Base-by-base conservation (phyloP, 2,888 invertebrate species). In the Ophion slaviceki region DNA sequence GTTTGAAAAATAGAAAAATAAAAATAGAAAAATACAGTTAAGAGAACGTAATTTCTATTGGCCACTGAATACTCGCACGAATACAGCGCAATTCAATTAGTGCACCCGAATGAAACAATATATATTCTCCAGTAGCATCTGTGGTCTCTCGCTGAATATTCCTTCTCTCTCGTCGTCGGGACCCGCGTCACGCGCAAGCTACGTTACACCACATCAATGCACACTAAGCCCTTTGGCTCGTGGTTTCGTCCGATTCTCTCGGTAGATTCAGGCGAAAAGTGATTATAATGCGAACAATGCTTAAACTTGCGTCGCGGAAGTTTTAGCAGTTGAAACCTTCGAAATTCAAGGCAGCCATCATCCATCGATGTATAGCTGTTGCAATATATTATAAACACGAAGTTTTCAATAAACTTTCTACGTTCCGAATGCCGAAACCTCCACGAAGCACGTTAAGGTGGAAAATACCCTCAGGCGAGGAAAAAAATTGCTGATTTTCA, bases 281-380 rank as follows among this genome's bases (percentile, higher is more conserved):
- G 89, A 88, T 87, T 85, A 87, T 47, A 14, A 87, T 82, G 86
- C 88, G 84, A 82, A 80, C 80, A 86, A 89, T 86, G 67, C 74
- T 79, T 82, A 8, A 17, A 24, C 59, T 59, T 36, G 84, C 72
- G 77, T 77, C 79, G 79, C 59, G 20, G 57, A 57, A 20, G 28
- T 71, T 53, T 14, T 6, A 72, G 4, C 47, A 47, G 7, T 47
- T 1, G 14, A 11, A 47, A 47, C 47, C 47, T n/a, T n/a, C 3
- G 7, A 67, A n/a, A 67, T 67, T 40, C 40, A 32, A 67, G 11
- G 3, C 24, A 14, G 1, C 47, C 47, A 47, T 47, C 14, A 11
- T 14, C 47, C 47, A 47, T 47, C 10, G 47, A 47, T 17, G 3
- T 47, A 47, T 47, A 11, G 14, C 11, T 47, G 3, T 14, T 14